Base-by-base conservation (phyloP, 92 coral and sea anemone genomes). In the Diadumene lineata region DNA sequence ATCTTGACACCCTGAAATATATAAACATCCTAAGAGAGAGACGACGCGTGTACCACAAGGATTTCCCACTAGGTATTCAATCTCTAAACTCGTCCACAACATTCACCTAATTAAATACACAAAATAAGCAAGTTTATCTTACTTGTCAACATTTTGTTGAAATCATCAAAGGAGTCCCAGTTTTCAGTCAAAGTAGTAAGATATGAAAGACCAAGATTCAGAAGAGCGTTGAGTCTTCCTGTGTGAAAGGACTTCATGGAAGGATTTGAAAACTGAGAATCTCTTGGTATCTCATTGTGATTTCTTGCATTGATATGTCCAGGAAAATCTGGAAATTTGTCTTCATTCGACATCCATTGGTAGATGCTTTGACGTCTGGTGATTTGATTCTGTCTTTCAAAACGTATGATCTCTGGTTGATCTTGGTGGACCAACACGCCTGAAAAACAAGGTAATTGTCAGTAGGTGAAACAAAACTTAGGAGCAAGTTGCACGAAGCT, bases 101-200 rank as follows among this genome's bases (percentile, higher is more conserved):
- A n/a, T n/a, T n/a, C n/a, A n/a, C n/a, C n/a, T 25, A 27, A 0
- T 25, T 31, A 69, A 38, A 38, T 38, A 38, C 6, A 38, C n/a
- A n/a, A n/a, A n/a, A n/a, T n/a, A n/a, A n/a, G n/a, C n/a, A n/a
- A n/a, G n/a, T n/a, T n/a, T 9, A 3, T 27, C 66, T 55, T 58
- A 61, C 78, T 26, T 32, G 78, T 16, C 24, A 53, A 57, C 67
- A 73, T 58, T 0, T 66, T 75, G 38, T 81, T 82, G 69, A 82
- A 91, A 66, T 84, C 83, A 9, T 85, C 86, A 46, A 91, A 75
- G 25, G 66, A 61, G n/a, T 71, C 86, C 97, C 97, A 91, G 82
- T 77, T 88, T 50, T 66, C 84, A 43, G 68, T 64, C 19, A 85
- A 66, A 43, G 90, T 91, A 58, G 29, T 60, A 34, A 91, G 65